Conservation (phyloP, 2,888 invertebrate species). For the Meandrusa payeni region DNA sequence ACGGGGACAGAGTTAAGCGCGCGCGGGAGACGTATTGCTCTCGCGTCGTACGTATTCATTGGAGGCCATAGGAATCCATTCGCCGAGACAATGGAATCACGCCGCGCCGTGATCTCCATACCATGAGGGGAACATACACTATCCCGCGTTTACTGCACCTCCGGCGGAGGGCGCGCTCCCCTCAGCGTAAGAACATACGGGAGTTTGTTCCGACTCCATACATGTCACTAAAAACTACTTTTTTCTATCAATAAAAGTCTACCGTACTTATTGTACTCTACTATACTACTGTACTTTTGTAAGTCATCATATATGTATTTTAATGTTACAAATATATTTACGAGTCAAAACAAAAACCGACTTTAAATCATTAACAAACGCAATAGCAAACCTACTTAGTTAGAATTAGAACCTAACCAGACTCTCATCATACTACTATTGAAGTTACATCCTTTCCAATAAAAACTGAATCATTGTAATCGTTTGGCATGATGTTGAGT, state of each 20-base stretch:
- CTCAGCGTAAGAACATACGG: conserved; percentile 35
- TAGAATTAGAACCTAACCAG: no score
- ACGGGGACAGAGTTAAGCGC: conserved; percentile 10
- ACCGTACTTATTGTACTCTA: not conserved
- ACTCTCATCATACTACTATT: no score
- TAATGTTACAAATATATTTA: no score
- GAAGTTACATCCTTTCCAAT: no score
- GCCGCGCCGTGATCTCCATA: conserved; percentile 50
- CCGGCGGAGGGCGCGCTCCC: conserved; percentile 38
- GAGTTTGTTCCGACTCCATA: conserved; percentile 9
- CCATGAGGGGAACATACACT: conserved; percentile 48
- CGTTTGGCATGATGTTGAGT: no score
- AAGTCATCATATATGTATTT: no score
- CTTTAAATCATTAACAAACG: no score
- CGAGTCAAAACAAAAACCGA: no score
- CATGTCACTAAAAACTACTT: not conserved
- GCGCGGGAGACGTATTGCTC: conserved; percentile 26
- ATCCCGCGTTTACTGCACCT: conserved; percentile 63
- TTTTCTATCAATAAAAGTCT: no score
- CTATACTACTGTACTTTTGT: no score
- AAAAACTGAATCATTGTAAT: no score
- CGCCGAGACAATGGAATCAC: conserved; percentile 45
- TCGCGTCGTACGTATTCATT: conserved; percentile 32
- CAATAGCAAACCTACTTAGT: no score
- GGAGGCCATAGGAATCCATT: conserved; percentile 44